A percentile compares a stretch with the other conserved stretches of the same genome.
phyloP scores from a whole-genome alignment of 92 coral and sea anemone species.

The Phenganax marumi region DNA sequence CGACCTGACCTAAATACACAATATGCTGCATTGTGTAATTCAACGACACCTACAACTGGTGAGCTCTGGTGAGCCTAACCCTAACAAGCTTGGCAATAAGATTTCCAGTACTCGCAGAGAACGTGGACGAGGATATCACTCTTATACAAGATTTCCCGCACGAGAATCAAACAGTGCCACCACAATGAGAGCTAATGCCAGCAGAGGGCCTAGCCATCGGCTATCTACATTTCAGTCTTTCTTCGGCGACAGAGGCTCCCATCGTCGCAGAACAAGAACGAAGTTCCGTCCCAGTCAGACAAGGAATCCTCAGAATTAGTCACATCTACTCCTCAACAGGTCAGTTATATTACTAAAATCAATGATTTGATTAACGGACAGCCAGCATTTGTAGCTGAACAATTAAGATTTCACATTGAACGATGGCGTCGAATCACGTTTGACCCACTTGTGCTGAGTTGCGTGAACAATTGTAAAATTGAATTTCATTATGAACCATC shows the following conservation, averaged over 20 bases:
- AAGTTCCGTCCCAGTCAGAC: constrained; percentile 7
- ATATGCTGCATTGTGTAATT: constrained; percentile 39
- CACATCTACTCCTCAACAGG: constrained; percentile 39
- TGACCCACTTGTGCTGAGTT: constrained; percentile 45
- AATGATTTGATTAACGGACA: no score
- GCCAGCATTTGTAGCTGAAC: no score
- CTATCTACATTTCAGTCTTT: constrained; percentile 22
- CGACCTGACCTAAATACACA: constrained; percentile 55
- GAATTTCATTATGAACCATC: constrained; percentile 38
- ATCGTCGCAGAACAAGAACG: background rate
- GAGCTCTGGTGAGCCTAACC: constrained; percentile 55
- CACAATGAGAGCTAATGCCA: background rate
- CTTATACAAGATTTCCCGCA: constrained; percentile 25
- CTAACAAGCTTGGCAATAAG: constrained; percentile 46
- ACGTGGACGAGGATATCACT: constrained; percentile 36
- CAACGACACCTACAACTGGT: constrained; percentile 50
- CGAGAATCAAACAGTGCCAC: background rate
- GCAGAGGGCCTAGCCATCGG: constrained; percentile 28
- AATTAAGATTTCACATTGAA: no score
- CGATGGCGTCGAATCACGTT: constrained; percentile 55
- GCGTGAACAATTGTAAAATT: constrained; percentile 38
- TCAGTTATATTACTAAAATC: constrained; percentile 28
- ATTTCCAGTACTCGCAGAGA: constrained; percentile 11
- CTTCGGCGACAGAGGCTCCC: constrained; percentile 46
- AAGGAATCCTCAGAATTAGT: constrained; percentile 23